Evolutionary conservation across 1,140 invertebrate species (phyloP).

Genomic region (Holotrichia oblita): DNA sequence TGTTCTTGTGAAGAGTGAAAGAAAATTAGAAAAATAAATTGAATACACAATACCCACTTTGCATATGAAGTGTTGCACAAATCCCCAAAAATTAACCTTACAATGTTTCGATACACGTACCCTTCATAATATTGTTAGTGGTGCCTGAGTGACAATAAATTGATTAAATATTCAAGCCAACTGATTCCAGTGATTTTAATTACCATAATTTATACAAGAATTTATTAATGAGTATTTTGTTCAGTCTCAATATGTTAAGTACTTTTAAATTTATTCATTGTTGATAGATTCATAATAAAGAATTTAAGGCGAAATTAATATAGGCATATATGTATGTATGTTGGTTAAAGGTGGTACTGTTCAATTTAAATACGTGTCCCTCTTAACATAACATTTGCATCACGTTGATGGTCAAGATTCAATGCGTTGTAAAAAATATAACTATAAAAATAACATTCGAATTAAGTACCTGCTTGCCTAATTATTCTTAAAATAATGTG

Average conservation of each 20-base stretch:
- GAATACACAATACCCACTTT: no score
- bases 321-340: not conserved
- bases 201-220: conserved; percentile 7
- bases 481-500: no score
- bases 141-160: not conserved
- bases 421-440: no score
- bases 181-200: not conserved
- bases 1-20: not conserved
- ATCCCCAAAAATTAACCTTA: no score
- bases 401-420: no score
- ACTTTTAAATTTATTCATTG: not conserved
- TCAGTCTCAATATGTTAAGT: not conserved
- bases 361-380: no score
- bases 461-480: no score
- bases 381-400: no score
- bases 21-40: not conserved
- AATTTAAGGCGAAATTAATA: not conserved
- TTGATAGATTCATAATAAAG: not conserved
- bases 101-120: not conserved
- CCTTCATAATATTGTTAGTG: not conserved
- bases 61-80: no score
- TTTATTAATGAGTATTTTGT: not conserved
- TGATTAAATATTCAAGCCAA: not conserved
- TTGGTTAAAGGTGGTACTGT: no score
- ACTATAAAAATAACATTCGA: no score